A percentile compares a stretch with the other conserved stretches of the same genome.
Evolutionary conservation across 2,888 invertebrate species (phyloP).

Genomic region (Smittia sp.): DNA sequence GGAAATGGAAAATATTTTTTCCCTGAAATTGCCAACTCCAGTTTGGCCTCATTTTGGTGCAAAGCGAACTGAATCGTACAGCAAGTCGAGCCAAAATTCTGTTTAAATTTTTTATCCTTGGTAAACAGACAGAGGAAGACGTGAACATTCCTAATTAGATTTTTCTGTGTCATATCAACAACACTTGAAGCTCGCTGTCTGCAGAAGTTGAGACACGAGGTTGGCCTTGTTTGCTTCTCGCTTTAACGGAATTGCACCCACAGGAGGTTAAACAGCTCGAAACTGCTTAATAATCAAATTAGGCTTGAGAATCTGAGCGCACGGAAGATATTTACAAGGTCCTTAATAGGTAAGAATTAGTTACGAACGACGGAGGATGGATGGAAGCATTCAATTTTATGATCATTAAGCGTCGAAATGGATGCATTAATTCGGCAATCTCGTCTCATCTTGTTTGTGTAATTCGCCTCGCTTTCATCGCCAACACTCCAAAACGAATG

Average conservation of each 20-base stretch:
- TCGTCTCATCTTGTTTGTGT: neutral
- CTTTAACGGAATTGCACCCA: neutral
- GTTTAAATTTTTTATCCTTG: too few species aligned
- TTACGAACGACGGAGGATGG: neutral
- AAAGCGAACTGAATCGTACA: too few species aligned
- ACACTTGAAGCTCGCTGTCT: neutral
- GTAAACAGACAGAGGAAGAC: neutral
- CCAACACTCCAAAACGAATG: neutral
- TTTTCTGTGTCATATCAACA: neutral
- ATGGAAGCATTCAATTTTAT: neutral
- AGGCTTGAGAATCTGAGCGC: neutral
- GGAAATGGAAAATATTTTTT: too few species aligned
- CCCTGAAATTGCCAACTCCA: too few species aligned
- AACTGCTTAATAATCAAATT: neutral
- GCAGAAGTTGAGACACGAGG: neutral
- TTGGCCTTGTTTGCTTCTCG: neutral
- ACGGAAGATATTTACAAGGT: neutral
- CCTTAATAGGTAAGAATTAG: conserved; percentile 10
- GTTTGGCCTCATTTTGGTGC: too few species aligned
- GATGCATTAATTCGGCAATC: neutral
- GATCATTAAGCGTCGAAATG: neutral
- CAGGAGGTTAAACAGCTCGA: neutral
- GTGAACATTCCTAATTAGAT: neutral
- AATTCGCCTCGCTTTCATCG: neutral
- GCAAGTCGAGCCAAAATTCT: too few species aligned